A percentile compares a stretch with the other conserved stretches of the same genome.
phyloP scores from a whole-genome alignment of 2,797 vertebrate genomes.

The Mus caroli region DNA sequence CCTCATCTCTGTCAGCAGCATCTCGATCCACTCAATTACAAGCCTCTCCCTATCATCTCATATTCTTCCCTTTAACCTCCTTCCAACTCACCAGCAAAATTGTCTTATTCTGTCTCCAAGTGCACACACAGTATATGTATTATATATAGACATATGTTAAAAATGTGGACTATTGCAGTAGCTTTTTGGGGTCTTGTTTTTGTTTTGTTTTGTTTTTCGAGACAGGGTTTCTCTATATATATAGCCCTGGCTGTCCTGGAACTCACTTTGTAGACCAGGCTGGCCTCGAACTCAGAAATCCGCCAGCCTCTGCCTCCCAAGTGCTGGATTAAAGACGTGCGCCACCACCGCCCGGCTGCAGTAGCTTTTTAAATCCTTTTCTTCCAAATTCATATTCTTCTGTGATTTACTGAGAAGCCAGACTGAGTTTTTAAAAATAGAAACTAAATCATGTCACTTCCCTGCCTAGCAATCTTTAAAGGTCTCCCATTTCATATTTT shows the following conservation, averaged over 20 bases:
- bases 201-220: no score
- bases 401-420: slow-evolving; percentile 13
- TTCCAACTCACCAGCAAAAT: neutral
- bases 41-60: neutral
- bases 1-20: neutral
- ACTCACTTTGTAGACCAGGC: no score
- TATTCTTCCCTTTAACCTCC: neutral
- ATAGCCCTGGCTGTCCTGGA: no score
- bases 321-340: no score
- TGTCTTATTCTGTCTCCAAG: neutral
- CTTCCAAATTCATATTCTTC: slow-evolving; percentile 30
- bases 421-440: slow-evolving; percentile 36
- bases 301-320: no score
- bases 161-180: neutral
- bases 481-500: neutral
- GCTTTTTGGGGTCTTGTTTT: neutral
- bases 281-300: no score
- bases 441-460: slow-evolving; percentile 31
- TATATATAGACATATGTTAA: neutral
- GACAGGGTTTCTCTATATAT: no score
- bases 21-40: neutral
- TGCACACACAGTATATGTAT: neutral
- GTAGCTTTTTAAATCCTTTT: slow-evolving; percentile 18
- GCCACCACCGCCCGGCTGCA: neutral
- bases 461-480: slow-evolving; percentile 20